Percentiles rank a stretch among this genome's conserved stretches.
Evolutionary conservation across 2,113 vertebrate species (phyloP).

Genomic region (Erpornis zantholeuca): DNA sequence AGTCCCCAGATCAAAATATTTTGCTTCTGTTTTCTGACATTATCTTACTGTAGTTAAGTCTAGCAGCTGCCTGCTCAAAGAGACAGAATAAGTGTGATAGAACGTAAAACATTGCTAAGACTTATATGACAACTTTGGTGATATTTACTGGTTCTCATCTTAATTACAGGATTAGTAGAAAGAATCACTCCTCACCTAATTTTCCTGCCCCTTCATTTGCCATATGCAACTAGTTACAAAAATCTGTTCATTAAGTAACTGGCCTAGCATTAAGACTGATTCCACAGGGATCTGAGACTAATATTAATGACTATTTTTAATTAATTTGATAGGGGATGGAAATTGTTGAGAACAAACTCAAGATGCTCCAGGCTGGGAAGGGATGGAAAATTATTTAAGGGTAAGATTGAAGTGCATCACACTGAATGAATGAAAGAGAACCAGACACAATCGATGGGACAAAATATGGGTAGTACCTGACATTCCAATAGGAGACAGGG

Average conservation of each 20-base stretch:
- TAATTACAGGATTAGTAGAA: background rate
- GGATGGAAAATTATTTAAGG: background rate
- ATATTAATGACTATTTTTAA: conserved; percentile 13
- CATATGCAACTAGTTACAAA: background rate
- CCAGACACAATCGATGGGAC: background rate
- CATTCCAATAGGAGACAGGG: background rate
- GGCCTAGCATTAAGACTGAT: background rate
- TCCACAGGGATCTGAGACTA: background rate
- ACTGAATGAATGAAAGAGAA: background rate
- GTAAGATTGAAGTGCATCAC: background rate
- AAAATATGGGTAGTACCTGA: background rate
- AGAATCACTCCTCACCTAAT: background rate
- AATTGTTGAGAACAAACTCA: background rate
- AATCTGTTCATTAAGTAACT: background rate
- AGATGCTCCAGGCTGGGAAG: background rate
- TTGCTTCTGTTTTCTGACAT: conserved; percentile 64
- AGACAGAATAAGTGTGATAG: conserved; percentile 46
- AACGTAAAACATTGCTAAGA: conserved; percentile 32
- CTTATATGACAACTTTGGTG: conserved; percentile 21
- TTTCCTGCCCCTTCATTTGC: conserved; percentile 1
- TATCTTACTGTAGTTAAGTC: conserved; percentile 47
- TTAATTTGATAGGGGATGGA: background rate
- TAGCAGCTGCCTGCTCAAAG: conserved; percentile 54
- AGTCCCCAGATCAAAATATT: conserved; percentile 66
- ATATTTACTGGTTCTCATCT: conserved; percentile 27